Evolutionary conservation across 1,140 invertebrate genomes (phyloP).

Genomic region (Bombus turneri): DNA sequence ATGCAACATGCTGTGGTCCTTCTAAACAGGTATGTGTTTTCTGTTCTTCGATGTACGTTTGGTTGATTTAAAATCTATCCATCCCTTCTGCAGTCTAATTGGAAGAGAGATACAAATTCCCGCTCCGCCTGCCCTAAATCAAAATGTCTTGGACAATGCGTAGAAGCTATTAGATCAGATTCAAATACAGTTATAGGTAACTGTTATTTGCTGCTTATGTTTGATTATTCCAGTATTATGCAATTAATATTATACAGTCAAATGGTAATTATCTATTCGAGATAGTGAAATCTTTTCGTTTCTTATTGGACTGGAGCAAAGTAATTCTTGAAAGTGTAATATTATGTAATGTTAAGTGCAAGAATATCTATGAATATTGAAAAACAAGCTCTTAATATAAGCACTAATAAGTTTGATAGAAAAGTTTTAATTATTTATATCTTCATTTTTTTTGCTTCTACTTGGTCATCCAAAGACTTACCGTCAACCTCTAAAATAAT

Average conservation of each 20-base stretch:
- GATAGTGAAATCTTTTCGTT: neutral
- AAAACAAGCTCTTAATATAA: neutral
- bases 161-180: conserved; percentile 73
- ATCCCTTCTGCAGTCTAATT: conserved; percentile 60
- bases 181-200: conserved; percentile 74
- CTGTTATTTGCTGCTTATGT: neutral
- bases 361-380: neutral
- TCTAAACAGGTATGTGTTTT: conserved; percentile 84
- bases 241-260: neutral
- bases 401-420: neutral
- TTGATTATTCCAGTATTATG: neutral
- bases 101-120: conserved; percentile 64
- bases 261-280: neutral
- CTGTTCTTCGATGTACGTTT: neutral
- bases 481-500: too few species aligned
- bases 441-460: neutral
- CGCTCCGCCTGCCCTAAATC: conserved; percentile 51
- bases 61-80: neutral
- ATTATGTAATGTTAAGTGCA: neutral
- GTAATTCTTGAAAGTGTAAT: neutral
- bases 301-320: neutral
- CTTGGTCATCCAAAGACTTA: neutral
- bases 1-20: conserved; percentile 91
- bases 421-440: neutral
- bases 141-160: conserved; percentile 70